phyloP scores from a whole-genome alignment of 2,888 invertebrate genomes.

The Macroteleia sp. region DNA sequence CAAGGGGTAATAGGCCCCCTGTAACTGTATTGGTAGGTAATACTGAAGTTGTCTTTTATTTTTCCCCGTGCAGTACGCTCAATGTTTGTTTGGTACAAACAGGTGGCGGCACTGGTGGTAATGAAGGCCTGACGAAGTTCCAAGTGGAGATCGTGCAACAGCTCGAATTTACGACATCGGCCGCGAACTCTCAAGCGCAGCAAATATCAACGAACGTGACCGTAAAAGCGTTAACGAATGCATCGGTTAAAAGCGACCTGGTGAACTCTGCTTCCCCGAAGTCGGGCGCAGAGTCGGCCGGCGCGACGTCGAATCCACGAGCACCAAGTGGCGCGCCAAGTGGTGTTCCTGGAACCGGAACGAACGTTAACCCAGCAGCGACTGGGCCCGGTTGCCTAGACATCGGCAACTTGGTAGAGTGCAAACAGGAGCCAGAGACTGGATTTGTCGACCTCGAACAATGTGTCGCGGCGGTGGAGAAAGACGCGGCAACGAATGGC shows the following conservation, averaged over 20 bases:
- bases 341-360: slow-evolving; percentile 68
- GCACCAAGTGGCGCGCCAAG: slow-evolving; percentile 75
- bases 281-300: slow-evolving; percentile 84
- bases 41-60: too few species aligned
- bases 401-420: slow-evolving; percentile 89
- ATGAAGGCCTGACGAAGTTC: slow-evolving; percentile 88
- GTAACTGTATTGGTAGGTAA: too few species aligned
- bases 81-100: too few species aligned
- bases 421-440: slow-evolving; percentile 93
- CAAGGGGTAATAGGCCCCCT: too few species aligned
- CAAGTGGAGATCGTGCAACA: slow-evolving; percentile 97
- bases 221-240: slow-evolving; percentile 91
- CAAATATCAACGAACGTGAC: slow-evolving; percentile 97
- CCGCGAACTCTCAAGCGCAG: slow-evolving; percentile 93
- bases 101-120: slow-evolving; percentile 75
- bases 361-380: slow-evolving; percentile 47
- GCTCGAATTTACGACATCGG: slow-evolving; percentile 94
- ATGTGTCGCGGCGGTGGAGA: slow-evolving; percentile 93
- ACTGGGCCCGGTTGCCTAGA: slow-evolving; percentile 84
- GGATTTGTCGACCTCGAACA: slow-evolving; percentile 94
- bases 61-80: too few species aligned
- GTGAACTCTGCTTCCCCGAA: slow-evolving; percentile 84
- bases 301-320: slow-evolving; percentile 71
- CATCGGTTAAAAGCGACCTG: slow-evolving; percentile 87
- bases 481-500: slow-evolving; percentile 90